Percentiles rank a stretch among this genome's conserved stretches.
These are phyloP conservation scores for Tokudaia tokunoshimensis DNA, from an alignment of 2,797 vertebrate genomes.

Conservation along the genomic window DNA sequence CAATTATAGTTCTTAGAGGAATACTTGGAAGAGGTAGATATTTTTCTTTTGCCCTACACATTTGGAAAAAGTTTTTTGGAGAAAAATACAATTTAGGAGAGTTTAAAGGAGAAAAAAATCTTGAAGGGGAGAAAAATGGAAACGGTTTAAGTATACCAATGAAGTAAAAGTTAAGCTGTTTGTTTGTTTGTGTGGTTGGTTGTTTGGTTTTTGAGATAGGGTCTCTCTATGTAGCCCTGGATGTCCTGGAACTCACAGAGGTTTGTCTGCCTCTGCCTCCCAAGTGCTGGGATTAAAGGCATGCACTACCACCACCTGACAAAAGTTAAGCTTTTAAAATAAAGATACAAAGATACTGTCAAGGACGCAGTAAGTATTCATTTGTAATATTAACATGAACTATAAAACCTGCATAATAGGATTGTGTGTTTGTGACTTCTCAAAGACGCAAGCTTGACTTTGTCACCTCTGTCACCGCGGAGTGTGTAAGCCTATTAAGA, in stretches of 20 bases:
- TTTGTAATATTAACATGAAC: background rate
- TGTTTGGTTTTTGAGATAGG: background rate
- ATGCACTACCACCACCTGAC: background rate
- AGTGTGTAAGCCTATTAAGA: background rate
- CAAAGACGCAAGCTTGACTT: conserved; percentile 6
- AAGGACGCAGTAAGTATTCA: background rate
- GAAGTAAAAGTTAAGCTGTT: conserved; percentile 20
- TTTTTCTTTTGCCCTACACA: background rate
- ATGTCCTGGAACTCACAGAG: background rate
- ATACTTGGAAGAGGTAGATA: background rate
- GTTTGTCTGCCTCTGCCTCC: background rate
- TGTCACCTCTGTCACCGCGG: background rate
- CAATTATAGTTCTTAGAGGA: conserved; percentile 4
- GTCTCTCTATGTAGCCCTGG: background rate
- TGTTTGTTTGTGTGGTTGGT: too few species aligned
- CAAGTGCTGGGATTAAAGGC: background rate
- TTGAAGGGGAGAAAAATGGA: conserved; percentile 51
- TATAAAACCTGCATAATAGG: background rate
- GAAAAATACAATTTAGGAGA: conserved; percentile 19
- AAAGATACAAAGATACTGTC: background rate
- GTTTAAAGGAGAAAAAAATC: conserved; percentile 48
- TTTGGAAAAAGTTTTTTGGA: conserved; percentile 18
- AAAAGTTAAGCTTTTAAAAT: conserved; percentile 11
- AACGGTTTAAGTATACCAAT: background rate
- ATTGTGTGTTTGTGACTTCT: background rate